Conservation (phyloP, 2,113 vertebrate species). For the Eupsittula cactorum region DNA sequence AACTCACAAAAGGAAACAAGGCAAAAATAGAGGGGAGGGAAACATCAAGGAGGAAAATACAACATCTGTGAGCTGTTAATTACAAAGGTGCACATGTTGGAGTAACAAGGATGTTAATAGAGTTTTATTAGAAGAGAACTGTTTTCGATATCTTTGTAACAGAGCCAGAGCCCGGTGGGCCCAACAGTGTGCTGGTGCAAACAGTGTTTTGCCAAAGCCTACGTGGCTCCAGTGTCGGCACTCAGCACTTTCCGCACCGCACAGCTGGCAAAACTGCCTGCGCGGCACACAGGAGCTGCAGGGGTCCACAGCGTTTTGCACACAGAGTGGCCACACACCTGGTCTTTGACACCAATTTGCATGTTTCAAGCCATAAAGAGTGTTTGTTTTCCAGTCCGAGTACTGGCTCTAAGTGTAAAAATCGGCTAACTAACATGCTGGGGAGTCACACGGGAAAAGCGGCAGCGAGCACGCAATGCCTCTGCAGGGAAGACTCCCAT, state of each 20-base stretch:
- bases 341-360: neutral
- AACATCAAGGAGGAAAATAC: neutral
- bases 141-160: neutral
- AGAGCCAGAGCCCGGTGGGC: neutral
- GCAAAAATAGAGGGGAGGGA: constrained; percentile 1
- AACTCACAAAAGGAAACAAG: constrained; percentile 19
- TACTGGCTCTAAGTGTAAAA: neutral
- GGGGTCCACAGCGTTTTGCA: neutral
- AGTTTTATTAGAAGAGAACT: neutral
- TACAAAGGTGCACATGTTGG: neutral
- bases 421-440: neutral
- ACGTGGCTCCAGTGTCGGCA: accelerated
- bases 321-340: neutral
- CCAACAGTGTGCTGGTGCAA: neutral
- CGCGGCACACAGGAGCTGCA: accelerated
- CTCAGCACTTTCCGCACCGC: accelerated
- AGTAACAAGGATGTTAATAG: neutral
- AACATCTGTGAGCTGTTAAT: constrained; percentile 30
- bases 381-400: neutral
- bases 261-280: neutral
- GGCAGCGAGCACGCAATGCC: neutral
- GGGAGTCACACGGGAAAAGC: neutral
- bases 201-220: neutral
- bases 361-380: neutral
- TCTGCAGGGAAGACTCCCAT: neutral